These are phyloP conservation scores for Archilochus colubris DNA, from an alignment of 2,113 vertebrate genomes.

Conservation along the genomic window DNA sequence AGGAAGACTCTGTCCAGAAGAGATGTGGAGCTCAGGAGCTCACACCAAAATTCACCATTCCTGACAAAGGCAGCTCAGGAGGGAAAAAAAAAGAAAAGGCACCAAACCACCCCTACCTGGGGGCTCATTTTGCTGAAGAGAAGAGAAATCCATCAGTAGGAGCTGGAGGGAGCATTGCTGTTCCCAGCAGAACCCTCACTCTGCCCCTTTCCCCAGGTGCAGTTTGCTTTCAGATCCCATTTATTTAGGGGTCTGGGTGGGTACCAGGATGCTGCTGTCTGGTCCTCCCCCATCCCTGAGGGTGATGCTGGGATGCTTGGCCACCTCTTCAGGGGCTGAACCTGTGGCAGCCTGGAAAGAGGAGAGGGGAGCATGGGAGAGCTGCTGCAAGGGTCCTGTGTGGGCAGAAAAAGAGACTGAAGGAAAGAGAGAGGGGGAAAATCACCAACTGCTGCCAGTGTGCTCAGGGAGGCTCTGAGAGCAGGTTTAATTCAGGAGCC, in stretches of 20 bases:
- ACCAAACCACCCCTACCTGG: accelerated
- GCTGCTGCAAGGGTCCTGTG: accelerated
- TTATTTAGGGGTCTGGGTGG: accelerated
- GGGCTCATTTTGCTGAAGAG: background rate
- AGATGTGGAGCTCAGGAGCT: background rate
- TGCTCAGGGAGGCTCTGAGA: background rate
- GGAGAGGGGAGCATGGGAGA: accelerated
- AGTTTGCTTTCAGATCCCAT: background rate
- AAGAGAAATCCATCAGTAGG: background rate
- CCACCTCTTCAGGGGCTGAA: background rate
- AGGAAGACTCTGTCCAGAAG: background rate
- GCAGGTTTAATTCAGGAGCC: background rate
- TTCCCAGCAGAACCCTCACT: background rate
- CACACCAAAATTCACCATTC: background rate
- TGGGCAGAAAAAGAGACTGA: background rate
- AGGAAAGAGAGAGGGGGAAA: background rate
- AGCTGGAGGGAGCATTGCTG: background rate
- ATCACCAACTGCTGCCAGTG: background rate
- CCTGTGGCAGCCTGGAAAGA: accelerated
- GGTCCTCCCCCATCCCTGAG: no score
- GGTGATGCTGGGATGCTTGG: background rate
- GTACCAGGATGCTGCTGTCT: background rate
- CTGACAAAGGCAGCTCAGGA: background rate
- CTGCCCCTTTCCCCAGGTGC: accelerated
- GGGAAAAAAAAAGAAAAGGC: background rate